Evolutionary conservation across 2,113 vertebrate genomes (phyloP).

Genomic region (Xenus cinereus): DNA sequence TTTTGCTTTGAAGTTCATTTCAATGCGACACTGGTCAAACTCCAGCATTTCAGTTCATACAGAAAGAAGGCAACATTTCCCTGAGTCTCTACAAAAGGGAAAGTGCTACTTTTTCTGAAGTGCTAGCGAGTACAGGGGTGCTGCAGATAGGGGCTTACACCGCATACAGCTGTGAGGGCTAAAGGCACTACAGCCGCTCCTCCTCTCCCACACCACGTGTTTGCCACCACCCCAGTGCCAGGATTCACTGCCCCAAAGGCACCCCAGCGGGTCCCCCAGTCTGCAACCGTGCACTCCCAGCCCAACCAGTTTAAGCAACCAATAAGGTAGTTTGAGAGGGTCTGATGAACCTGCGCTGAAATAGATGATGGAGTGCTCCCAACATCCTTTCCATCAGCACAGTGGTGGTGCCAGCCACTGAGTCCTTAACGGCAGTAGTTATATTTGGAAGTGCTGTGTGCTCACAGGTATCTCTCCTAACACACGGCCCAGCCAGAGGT

Average conservation of each 20-base stretch:
- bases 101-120: neutral
- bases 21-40: neutral
- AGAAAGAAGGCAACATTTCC: neutral
- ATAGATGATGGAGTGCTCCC: neutral
- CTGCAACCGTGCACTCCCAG: neutral
- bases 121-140: rapidly evolving
- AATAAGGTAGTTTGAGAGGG: neutral
- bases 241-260: neutral
- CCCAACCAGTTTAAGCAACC: neutral
- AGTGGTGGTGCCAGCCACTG: rapidly evolving
- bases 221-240: neutral
- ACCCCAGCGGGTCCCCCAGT: rapidly evolving
- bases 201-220: neutral
- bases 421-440: neutral
- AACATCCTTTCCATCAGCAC: neutral
- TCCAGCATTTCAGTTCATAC: neutral
- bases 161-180: rapidly evolving
- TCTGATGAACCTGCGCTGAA: neutral
- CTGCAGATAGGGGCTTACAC: rapidly evolving
- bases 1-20: slow-evolving; percentile 33
- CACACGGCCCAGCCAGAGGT: neutral
- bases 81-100: neutral
- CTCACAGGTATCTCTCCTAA: neutral
- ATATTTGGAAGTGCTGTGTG: neutral
- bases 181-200: neutral